A percentile compares a stretch with the other conserved stretches of the same genome.
Evolutionary conservation across 2,797 vertebrate genomes (phyloP).

Genomic region (Tragelaphus eurycerus): DNA sequence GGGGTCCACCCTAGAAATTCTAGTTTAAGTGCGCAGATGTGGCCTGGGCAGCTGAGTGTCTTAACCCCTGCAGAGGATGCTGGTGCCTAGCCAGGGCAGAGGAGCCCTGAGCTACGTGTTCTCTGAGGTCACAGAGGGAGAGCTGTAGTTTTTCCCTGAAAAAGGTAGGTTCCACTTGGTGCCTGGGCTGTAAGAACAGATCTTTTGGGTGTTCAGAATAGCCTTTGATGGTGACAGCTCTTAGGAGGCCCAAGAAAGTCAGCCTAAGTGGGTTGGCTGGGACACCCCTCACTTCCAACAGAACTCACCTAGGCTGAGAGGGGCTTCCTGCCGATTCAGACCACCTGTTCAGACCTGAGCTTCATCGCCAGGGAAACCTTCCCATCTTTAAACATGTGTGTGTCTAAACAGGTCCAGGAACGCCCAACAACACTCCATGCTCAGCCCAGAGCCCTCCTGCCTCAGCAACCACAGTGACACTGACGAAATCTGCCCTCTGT

Average conservation of each 20-base stretch:
- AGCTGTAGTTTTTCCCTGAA: no score
- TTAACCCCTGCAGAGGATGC: not conserved
- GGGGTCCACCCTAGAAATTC: not conserved
- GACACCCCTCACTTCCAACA: not conserved
- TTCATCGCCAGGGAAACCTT: not conserved
- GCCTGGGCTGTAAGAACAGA: not conserved
- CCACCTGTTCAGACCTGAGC: not conserved
- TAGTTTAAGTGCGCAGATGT: not conserved
- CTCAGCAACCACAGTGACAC: not conserved
- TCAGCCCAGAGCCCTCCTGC: not conserved
- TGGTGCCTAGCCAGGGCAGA: not conserved
- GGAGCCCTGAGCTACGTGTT: fast-evolving
- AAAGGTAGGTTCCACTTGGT: not conserved
- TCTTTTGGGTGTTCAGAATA: fast-evolving
- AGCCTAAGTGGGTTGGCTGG: not conserved
- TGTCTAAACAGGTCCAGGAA: not conserved
- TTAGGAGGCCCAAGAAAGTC: not conserved
- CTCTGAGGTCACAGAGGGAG: not conserved
- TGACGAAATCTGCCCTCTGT: not conserved
- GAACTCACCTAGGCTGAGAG: not conserved
- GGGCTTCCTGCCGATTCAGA: not conserved
- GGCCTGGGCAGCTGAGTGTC: not conserved
- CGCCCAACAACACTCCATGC: fast-evolving
- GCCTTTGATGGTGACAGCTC: fast-evolving
- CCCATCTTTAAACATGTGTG: no score